Base-by-base conservation (phyloP, 2,797 vertebrate genomes). In the Apogon talboti region DNA sequence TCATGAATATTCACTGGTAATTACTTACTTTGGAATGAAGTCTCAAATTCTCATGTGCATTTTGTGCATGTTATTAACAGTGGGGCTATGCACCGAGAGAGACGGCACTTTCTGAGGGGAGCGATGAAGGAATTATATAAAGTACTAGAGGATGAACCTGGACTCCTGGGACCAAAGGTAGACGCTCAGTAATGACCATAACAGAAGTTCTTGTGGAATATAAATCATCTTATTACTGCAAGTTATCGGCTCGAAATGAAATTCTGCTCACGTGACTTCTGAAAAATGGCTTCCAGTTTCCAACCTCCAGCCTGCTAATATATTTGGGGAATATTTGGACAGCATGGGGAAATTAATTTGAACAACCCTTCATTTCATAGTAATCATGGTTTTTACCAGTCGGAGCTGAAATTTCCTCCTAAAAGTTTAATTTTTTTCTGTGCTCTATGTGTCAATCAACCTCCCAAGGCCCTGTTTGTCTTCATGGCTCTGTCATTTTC, bases 401-500 rank as follows among this genome's bases (percentile, higher is more conserved):
- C 15, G 18, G 19, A 47, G 46, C 21, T 64, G 59, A 30, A 21
- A 53, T n/a, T 28, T 42, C 63, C 41, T 65, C n/a, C 15, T 70
- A 1, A 44, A 37, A 44, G 71, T 59, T 4, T 4, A 42, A 6
- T 62, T 54, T 18, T 18, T 67, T 41, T 50, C 33, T 71, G 4
- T 45, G 4, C 30, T 77, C 57, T 69, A 2, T 73, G 55, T 50
- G 48, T 59, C 63, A 56, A 71, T 77, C n/a, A 55, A 71, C 76
- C 64, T 82, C 59, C 62, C 7, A 76, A 96, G 96, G 95, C 90
- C 7, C 84, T 97, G 66, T 96, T 92, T 81, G 93, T 95, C 79
- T 95, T 96, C 84, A 96, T 98, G 96, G 96, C 95, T 15, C 84
- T 97, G 79, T 95, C 96, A 0, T 97, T 97, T 76, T 94, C 95